Evolutionary conservation across 2,797 vertebrate genomes (phyloP), one percentile per base, ranked within the genome.

Genomic region (Momotus momota): DNA sequence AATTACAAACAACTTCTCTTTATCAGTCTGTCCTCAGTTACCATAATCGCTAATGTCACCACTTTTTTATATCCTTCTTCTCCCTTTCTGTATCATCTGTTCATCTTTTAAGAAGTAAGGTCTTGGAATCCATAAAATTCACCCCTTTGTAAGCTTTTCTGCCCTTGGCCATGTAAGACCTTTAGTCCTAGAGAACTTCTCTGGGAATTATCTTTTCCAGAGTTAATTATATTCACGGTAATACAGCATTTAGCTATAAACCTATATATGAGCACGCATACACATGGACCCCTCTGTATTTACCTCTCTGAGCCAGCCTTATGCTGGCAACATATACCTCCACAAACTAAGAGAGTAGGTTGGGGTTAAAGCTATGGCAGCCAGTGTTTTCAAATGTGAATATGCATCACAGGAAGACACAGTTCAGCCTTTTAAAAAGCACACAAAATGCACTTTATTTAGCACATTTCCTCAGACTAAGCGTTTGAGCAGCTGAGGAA

Each of bases 311-410:
- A 86, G 70, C 26, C 25, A 84, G 62, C 46, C 70, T 38, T 48
- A 29, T 84, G 35, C 62, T 86, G 69, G 40, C 66, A 88, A 70
- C 43, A 75, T 41, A 77, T 55, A 71, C 43, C 46, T 84, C 66
- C 45, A 26, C 2, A 1, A 75, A 69, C 49, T 70, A n/a, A 48
- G 40, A 66, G 14, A 62, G 55, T 45, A 35, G 27, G 40, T 5
- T 93, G 70, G 54, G 80, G 62, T 96, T 94, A 90, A 95, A 94
- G 52, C 57, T 49, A 18, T 43, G 73, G 75, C 77, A 94, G 61
- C 23, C 69, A 90, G 11, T 19, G 16, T 54, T 81, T 33, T 81
- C 27, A 83, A 54, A 83, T 6, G 4, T 11, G 23, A 91, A 60
- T 41, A 20, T 74, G 22, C 52, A 90, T 23, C 41, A 81, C 17